Base-by-base conservation (phyloP, 1,140 invertebrate genomes). In the Ceratina australensis region DNA sequence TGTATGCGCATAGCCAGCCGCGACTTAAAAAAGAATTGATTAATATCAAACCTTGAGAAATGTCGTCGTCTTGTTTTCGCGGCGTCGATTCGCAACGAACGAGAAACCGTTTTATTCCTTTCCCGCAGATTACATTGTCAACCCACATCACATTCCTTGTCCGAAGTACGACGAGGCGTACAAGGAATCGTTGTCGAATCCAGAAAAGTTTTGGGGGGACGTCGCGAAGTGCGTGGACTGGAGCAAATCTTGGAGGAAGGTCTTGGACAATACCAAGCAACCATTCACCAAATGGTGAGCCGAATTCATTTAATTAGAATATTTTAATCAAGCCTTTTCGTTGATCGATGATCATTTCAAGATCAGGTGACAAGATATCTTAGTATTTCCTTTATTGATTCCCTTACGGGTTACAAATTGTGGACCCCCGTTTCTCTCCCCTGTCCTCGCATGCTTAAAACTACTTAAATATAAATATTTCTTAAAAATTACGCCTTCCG, bases 261-360 rank as follows among this genome's bases (percentile, higher is more conserved):
- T 98, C 5, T 84, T 98, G 68, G 97, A 98, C 85, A 95, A 97
- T 84, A 95, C 94, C 16, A 95, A 96, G 85, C 93, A 95, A 24
- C 97, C 97, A 1, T 98, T 97, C 84, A 97, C 97, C 13, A 97
- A 97, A 95, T 98, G 98, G 98, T 97, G 93, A 22, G 4, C 22
- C 13, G 7, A 1, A 54, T 3, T 54, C 52, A 10, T 42, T 42
- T 42, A 42, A 54, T 54, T 16, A 54, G 3, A 54, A 54, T 13
- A 16, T 54, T 54, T 52, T 52, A n/a, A n/a, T n/a, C n/a, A n/a
- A n/a, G n/a, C n/a, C n/a, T n/a, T n/a, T n/a, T n/a, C n/a, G n/a
- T n/a, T n/a, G n/a, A n/a, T n/a, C n/a, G n/a, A n/a, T n/a, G n/a
- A n/a, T n/a, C n/a, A n/a, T n/a, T n/a, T n/a, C n/a, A n/a, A n/a